Evolutionary conservation across 2,113 vertebrate species (phyloP).

Genomic region (Neolamprologus toae): DNA sequence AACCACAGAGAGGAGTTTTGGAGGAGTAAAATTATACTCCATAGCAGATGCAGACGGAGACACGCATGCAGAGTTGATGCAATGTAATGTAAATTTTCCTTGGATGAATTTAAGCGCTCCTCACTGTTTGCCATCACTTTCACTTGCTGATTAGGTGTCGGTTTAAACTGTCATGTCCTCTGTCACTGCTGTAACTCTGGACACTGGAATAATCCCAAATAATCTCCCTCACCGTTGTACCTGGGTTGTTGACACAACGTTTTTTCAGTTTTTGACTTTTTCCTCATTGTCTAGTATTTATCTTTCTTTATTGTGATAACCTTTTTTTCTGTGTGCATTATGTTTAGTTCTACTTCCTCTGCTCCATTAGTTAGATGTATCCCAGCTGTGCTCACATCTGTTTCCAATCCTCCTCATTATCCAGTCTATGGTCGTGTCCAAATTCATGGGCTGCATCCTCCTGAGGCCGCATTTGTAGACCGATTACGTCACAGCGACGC

Average conservation of each 20-base stretch:
- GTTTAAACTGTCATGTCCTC: background rate
- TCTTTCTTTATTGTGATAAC: background rate
- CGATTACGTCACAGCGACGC: fast-evolving
- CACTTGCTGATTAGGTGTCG: background rate
- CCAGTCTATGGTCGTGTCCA: background rate
- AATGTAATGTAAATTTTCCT: background rate
- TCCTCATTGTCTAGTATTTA: background rate
- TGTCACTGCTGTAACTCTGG: background rate
- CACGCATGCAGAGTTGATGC: background rate
- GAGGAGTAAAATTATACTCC: background rate
- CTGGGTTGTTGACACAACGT: background rate
- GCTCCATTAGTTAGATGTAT: background rate
- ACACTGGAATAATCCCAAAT: background rate
- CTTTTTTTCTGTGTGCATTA: background rate
- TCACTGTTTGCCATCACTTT: background rate
- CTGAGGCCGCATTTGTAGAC: background rate
- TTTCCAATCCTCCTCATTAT: background rate
- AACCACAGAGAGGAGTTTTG: background rate
- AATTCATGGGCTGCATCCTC: background rate
- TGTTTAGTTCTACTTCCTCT: background rate
- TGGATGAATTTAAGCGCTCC: background rate
- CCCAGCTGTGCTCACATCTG: background rate
- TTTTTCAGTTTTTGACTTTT: background rate
- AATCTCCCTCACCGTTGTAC: background rate
- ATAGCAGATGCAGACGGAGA: background rate